phyloP scores from a whole-genome alignment of 2,797 vertebrate species.

The Allenopithecus nigroviridis region DNA sequence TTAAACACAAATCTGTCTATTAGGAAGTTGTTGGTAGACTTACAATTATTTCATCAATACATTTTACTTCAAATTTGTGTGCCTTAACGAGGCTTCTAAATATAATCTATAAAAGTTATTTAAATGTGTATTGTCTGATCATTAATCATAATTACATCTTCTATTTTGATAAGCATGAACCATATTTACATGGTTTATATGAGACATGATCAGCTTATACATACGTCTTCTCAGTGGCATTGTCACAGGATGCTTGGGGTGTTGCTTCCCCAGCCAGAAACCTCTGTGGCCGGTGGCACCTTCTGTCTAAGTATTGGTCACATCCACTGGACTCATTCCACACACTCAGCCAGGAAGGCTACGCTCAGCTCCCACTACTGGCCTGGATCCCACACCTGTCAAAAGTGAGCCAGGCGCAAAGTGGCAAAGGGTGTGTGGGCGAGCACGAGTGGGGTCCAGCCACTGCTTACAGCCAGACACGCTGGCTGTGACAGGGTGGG shows the following conservation, averaged over 20 bases:
- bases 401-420: not conserved
- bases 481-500: not conserved
- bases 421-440: not conserved
- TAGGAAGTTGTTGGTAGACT: not conserved
- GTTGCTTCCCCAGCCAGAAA: not conserved
- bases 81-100: not conserved
- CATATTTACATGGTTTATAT: not conserved
- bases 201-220: not conserved
- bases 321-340: not conserved
- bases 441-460: not conserved
- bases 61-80: slow-evolving; percentile 52
- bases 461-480: not conserved
- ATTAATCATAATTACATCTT: slow-evolving; percentile 4
- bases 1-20: not conserved
- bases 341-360: not conserved
- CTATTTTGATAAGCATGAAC: not conserved
- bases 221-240: not conserved
- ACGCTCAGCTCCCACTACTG: not conserved
- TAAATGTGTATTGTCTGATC: not conserved
- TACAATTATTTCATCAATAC: not conserved
- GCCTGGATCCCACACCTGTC: not conserved
- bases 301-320: not conserved
- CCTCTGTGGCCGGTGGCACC: not conserved
- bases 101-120: not conserved
- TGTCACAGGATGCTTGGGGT: not conserved